Percentiles rank a stretch among this genome's conserved stretches.
Evolutionary conservation across 2,888 invertebrate species (phyloP).

Genomic region (Drosophila merina): DNA sequence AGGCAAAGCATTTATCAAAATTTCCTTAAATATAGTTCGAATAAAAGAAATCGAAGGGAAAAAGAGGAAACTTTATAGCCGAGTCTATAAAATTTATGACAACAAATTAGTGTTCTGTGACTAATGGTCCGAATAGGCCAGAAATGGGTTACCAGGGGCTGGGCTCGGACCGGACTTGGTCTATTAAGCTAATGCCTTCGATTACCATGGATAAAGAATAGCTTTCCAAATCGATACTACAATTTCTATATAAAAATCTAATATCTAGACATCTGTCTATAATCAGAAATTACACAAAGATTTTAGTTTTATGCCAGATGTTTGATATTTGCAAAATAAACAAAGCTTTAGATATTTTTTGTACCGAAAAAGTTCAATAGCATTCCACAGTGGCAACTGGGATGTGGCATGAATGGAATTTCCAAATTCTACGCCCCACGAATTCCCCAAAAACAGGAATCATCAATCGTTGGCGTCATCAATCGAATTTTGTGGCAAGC

Average conservation of each 20-base stretch:
- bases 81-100: conserved; percentile 58
- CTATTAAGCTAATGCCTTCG: conserved; percentile 33
- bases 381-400: conserved; percentile 38
- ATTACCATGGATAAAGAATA: conserved; percentile 16
- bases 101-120: conserved; percentile 50
- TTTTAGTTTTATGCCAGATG: background rate
- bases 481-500: conserved; percentile 31
- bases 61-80: conserved; percentile 30
- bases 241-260: no score
- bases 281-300: background rate
- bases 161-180: conserved; percentile 4
- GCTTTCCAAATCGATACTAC: no score
- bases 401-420: conserved; percentile 13
- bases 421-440: conserved; percentile 27
- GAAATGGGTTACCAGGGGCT: conserved; percentile 8
- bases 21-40: background rate
- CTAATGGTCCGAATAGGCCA: conserved; percentile 25
- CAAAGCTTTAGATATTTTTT: background rate
- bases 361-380: background rate
- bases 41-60: conserved; percentile 18
- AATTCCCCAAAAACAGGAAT: conserved; percentile 12
- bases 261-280: no score
- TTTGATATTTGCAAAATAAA: background rate
- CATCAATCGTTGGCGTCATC: conserved; percentile 50
- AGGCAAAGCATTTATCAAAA: conserved; percentile 7